phyloP scores from a whole-genome alignment of 2,113 vertebrate genomes.

The Clarias macrocephalus region DNA sequence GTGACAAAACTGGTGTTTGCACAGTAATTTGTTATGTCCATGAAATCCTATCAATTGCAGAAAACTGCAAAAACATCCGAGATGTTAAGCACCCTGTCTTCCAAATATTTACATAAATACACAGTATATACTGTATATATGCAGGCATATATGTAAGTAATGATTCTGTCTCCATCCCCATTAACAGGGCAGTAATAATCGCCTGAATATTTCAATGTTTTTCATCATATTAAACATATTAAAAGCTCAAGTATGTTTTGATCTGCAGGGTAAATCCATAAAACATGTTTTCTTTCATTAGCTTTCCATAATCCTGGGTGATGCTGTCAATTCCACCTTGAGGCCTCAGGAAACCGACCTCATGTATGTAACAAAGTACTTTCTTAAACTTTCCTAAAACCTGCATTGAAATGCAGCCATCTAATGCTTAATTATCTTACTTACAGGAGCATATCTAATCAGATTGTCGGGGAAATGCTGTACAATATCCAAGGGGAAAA shows the following conservation, averaged over 20 bases:
- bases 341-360: neutral
- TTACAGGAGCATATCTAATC: conserved; percentile 9
- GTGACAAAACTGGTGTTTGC: too few relatives aligned
- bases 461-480: conserved; percentile 25
- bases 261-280: neutral
- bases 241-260: neutral
- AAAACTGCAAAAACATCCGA: too few relatives aligned
- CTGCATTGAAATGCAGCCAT: neutral
- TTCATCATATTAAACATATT: neutral
- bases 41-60: too few relatives aligned
- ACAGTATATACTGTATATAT: too few relatives aligned
- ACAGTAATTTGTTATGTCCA: too few relatives aligned
- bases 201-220: neutral
- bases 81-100: too few relatives aligned
- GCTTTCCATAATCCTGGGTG: neutral
- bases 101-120: too few relatives aligned
- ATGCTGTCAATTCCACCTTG: neutral
- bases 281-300: neutral
- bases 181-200: neutral
- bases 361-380: neutral
- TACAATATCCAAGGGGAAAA: conserved; percentile 29
- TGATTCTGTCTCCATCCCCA: neutral
- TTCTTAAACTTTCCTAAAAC: neutral
- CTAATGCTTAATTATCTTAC: neutral
- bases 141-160: too few relatives aligned